Conservation (phyloP, 2,113 vertebrate genomes). For the Bubo scandiacus region DNA sequence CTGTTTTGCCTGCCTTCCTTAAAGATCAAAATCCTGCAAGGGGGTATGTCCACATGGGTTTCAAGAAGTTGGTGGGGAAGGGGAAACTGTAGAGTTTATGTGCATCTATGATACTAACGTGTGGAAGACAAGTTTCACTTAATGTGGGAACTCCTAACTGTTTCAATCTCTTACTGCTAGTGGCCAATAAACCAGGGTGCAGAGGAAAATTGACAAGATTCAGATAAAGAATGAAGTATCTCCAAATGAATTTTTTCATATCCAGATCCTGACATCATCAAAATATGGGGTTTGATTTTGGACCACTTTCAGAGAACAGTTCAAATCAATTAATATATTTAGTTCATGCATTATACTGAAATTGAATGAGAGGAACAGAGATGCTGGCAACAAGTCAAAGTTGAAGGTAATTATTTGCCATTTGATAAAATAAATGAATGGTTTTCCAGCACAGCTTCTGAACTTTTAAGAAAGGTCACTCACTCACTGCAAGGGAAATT, state of each 20-base stretch:
- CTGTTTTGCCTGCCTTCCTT: not conserved
- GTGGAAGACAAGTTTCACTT: not conserved
- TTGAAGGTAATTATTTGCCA: not conserved
- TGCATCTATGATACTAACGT: not conserved
- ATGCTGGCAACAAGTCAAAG: not conserved
- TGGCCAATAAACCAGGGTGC: not conserved
- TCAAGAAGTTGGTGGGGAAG: not conserved
- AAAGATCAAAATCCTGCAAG: not conserved
- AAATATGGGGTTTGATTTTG: not conserved
- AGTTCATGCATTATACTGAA: not conserved
- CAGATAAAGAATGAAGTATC: not conserved
- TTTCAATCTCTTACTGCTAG: not conserved
- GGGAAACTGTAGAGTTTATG: not conserved
- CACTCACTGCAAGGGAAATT: not conserved
- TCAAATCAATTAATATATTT: not conserved
- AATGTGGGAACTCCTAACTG: not conserved
- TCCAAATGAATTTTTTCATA: not conserved
- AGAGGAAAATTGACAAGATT: not conserved
- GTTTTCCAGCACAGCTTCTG: not conserved
- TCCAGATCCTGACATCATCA: not conserved
- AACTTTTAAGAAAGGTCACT: slow-evolving; percentile 22
- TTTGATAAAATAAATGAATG: slow-evolving; percentile 19
- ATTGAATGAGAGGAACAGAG: not conserved
- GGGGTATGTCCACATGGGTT: not conserved
- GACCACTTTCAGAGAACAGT: not conserved